These are phyloP conservation scores for Cynaeus angustus DNA, from an alignment of 2,888 invertebrate species.

Conservation along the genomic window DNA sequence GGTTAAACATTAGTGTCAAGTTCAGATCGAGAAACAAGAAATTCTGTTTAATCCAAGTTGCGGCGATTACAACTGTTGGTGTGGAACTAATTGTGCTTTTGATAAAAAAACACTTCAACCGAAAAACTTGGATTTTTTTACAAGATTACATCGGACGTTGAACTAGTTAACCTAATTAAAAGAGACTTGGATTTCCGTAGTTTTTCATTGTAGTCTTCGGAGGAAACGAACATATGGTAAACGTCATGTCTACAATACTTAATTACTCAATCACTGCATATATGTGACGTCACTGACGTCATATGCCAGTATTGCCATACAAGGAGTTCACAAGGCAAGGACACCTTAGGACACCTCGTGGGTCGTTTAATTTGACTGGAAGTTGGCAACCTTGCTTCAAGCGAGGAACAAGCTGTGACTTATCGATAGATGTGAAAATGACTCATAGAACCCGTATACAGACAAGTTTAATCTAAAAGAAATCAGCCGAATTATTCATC, in stretches of 20 bases:
- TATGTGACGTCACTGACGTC: slow-evolving; percentile 47
- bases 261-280: slow-evolving; percentile 37
- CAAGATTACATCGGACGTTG: slow-evolving; percentile 8
- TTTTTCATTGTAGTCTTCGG: slow-evolving; percentile 15
- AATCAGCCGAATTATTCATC: slow-evolving; percentile 23
- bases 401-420: slow-evolving; percentile 23
- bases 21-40: slow-evolving; percentile 21
- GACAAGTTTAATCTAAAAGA: slow-evolving; percentile 7
- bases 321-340: slow-evolving; percentile 50
- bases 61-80: slow-evolving; percentile 9
- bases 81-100: slow-evolving; percentile 23
- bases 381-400: slow-evolving; percentile 36
- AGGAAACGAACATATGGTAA: slow-evolving; percentile 29
- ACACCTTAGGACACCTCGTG: slow-evolving; percentile 37
- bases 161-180: slow-evolving; percentile 23
- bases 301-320: slow-evolving; percentile 45
- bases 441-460: slow-evolving; percentile 27
- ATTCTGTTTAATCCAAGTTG: slow-evolving; percentile 20
- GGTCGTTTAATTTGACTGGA: slow-evolving; percentile 30
- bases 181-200: not conserved
- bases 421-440: slow-evolving; percentile 29
- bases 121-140: not conserved
- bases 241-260: slow-evolving; percentile 9
- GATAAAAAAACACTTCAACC: slow-evolving; percentile 15
- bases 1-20: slow-evolving; percentile 28